A percentile compares a stretch with the other conserved stretches of the same genome.
phyloP scores from a whole-genome alignment of 2,797 vertebrate species.

The Dermochelys coriacea region DNA sequence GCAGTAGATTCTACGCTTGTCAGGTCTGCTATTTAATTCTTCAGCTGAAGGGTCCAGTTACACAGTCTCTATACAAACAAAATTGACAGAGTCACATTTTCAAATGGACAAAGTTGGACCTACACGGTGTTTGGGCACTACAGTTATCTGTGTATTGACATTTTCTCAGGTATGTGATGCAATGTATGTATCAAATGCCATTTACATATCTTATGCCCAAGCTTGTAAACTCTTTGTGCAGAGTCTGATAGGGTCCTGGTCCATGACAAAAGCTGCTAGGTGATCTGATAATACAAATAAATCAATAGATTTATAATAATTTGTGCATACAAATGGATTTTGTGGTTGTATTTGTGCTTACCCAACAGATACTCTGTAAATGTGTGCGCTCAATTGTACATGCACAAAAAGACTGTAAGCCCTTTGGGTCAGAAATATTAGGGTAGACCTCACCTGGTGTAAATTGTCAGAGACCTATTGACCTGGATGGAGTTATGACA shows the following conservation, averaged over 20 bases:
- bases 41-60: neutral
- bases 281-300: neutral
- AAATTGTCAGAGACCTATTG: neutral
- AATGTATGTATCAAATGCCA: neutral
- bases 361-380: neutral
- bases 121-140: neutral
- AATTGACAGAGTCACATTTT: neutral
- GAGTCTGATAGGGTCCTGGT: neutral
- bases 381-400: neutral
- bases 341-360: rapidly evolving
- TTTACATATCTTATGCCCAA: neutral
- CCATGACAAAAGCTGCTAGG: neutral
- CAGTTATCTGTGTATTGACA: rapidly evolving
- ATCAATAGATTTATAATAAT: neutral
- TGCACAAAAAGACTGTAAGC: rapidly evolving
- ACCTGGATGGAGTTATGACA: rapidly evolving
- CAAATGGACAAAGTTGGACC: neutral
- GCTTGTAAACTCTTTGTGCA: neutral
- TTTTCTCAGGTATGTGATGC: neutral
- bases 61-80: neutral
- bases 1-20: neutral
- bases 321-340: neutral
- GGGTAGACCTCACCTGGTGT: rapidly evolving
- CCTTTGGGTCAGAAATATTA: rapidly evolving
- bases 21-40: neutral